These are phyloP conservation scores for Mus caroli DNA, from an alignment of 2,797 vertebrate species.

Conservation along the genomic window DNA sequence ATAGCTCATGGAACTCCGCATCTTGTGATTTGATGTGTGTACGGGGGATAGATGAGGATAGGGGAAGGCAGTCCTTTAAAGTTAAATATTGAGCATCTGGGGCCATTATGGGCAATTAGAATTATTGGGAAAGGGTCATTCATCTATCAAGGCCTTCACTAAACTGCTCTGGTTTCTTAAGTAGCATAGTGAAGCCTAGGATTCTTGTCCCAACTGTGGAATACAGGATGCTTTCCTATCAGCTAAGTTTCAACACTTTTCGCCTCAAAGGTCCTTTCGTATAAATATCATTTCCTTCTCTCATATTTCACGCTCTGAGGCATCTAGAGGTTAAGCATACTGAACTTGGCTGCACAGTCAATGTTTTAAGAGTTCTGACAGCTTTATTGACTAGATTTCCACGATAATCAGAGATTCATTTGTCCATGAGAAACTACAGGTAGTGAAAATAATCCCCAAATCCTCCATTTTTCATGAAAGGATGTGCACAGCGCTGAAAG, in stretches of 20 bases:
- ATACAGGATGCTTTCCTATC: not conserved
- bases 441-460: constrained; percentile 74
- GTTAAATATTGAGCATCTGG: not conserved
- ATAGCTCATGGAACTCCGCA: not conserved
- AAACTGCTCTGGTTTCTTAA: not conserved
- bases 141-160: not conserved
- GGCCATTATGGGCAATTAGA: not conserved
- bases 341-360: constrained; percentile 31
- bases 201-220: not conserved
- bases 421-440: constrained; percentile 68
- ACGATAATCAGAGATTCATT: constrained; percentile 70
- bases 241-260: not conserved
- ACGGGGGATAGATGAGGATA: not conserved
- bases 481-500: constrained; percentile 50
- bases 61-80: not conserved
- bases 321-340: constrained; percentile 59
- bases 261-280: constrained; percentile 13
- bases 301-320: constrained; percentile 42
- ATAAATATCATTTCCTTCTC: constrained; percentile 36
- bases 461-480: constrained; percentile 72
- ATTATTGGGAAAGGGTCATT: not conserved
- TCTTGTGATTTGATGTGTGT: not conserved
- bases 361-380: constrained; percentile 70
- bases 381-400: constrained; percentile 76
- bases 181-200: not conserved